These are phyloP conservation scores for Hyposoter didymator DNA, from an alignment of 2,888 invertebrate genomes.

Conservation along the genomic window DNA sequence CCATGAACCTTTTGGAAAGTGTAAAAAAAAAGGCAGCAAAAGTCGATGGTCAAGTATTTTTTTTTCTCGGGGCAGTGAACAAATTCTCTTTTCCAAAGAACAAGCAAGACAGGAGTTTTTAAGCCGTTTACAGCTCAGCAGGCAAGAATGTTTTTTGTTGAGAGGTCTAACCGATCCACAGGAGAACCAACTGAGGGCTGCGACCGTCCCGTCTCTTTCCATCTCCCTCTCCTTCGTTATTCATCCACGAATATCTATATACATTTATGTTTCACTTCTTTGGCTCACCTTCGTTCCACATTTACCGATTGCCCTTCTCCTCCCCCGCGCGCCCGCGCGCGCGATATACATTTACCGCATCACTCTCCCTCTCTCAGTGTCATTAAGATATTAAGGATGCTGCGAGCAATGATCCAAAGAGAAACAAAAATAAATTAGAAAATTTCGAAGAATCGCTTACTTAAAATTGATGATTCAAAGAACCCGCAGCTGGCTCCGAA, in stretches of 20 bases:
- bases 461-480: not conserved
- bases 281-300: slow-evolving; percentile 66
- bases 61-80: slow-evolving; percentile 23
- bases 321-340: slow-evolving; percentile 37
- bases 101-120: slow-evolving; percentile 36
- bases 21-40: not conserved
- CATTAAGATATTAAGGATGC: slow-evolving; percentile 13
- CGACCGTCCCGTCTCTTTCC: slow-evolving; percentile 50
- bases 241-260: not conserved
- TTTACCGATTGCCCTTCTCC: slow-evolving; percentile 58
- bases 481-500: not conserved
- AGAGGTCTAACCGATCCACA: slow-evolving; percentile 60
- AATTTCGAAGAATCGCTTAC: not conserved
- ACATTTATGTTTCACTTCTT: slow-evolving; percentile 43
- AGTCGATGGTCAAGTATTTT: slow-evolving; percentile 25
- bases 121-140: slow-evolving; percentile 74
- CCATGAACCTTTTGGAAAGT: not conserved
- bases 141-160: slow-evolving; percentile 78
- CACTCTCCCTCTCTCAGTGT: not conserved
- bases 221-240: slow-evolving; percentile 9
- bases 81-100: slow-evolving; percentile 22
- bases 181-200: slow-evolving; percentile 66
- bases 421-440: not conserved
- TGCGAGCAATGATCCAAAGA: slow-evolving; percentile 10
- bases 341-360: slow-evolving; percentile 32